Evolutionary conservation across 92 coral and sea anemone genomes (phyloP).

Genomic region (Parazoanthus darwini): DNA sequence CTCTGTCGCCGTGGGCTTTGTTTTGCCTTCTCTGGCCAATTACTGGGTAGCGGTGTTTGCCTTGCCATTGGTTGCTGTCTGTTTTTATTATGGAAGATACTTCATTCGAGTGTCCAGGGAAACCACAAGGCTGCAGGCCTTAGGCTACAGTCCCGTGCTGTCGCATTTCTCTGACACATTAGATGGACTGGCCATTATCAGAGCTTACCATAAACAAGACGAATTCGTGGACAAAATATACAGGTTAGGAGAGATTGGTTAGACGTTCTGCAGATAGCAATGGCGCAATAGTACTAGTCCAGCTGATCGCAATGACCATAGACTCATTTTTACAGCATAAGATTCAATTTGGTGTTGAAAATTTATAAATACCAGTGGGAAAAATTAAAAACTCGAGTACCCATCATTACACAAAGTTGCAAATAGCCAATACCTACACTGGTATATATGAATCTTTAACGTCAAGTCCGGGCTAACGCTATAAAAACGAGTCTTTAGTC

Average conservation of each 20-base stretch:
- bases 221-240: not conserved
- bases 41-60: slow-evolving; percentile 14
- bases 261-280: too few relatives aligned
- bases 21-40: slow-evolving; percentile 5
- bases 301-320: too few relatives aligned
- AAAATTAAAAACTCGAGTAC: too few relatives aligned
- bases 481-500: too few relatives aligned
- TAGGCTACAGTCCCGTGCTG: not conserved
- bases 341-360: too few relatives aligned
- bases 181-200: slow-evolving; percentile 2
- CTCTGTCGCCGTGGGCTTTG: slow-evolving; percentile 10
- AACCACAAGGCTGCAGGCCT: not conserved
- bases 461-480: too few relatives aligned
- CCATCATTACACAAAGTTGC: too few relatives aligned
- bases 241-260: not conserved
- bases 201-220: not conserved
- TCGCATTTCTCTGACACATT: slow-evolving; percentile 20
- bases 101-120: slow-evolving; percentile 11
- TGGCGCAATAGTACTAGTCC: too few relatives aligned
- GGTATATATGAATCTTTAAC: too few relatives aligned
- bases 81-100: slow-evolving; percentile 4
- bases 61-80: not conserved
- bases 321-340: too few relatives aligned
- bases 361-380: too few relatives aligned
- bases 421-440: too few relatives aligned